Base-by-base conservation (phyloP, 2,888 invertebrate species). In the Xanthorhoe spadicearia region DNA sequence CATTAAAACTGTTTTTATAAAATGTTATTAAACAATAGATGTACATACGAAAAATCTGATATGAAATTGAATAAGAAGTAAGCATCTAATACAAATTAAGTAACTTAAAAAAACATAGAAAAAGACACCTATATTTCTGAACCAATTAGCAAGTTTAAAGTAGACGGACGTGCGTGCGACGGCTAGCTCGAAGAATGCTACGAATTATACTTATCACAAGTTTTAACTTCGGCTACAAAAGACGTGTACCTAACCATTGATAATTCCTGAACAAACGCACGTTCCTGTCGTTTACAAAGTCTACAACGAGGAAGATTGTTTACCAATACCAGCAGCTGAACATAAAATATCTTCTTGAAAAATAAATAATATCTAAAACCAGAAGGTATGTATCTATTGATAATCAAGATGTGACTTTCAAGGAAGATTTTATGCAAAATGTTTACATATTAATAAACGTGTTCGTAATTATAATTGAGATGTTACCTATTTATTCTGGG, bases 381-480 rank as follows among this genome's bases (percentile, higher is more conserved):
- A 38, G 2, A 1, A 38, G 9, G 1, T 38, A 13, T 38, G 38
- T 38, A 23, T 4, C 4, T 23, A 38, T 38, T 38, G 38, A 13
- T 38, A 38, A 38, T 10, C 38, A 38, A 10, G 5, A 38, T 38
- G 38, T 32, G 32, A 32, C 32, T 32, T 32, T 6, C 0, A 6
- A 32, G 3, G 8, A 32, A 38, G 38, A 32, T 7, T 32, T 6
- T 10, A 38, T 38, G 10, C 10, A 38, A 38, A 10, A 38, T 2
- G 13, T 10, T 10, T 2, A 7, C 8, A 1, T 2, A 38, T 38
- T 10, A 1, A 1, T 35, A 38, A 46, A 46, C 46, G 46, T 46
- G 46, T 46, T 46, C 46, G 46, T 46, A 46, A 46, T 46, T 15
- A 46, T n/a, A n/a, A n/a, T n/a, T n/a, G n/a, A n/a, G n/a, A n/a